A percentile compares a stretch with the other conserved stretches of the same genome.
Conservation (phyloP, 2,113 vertebrate species). For the Albula goreensis region DNA sequence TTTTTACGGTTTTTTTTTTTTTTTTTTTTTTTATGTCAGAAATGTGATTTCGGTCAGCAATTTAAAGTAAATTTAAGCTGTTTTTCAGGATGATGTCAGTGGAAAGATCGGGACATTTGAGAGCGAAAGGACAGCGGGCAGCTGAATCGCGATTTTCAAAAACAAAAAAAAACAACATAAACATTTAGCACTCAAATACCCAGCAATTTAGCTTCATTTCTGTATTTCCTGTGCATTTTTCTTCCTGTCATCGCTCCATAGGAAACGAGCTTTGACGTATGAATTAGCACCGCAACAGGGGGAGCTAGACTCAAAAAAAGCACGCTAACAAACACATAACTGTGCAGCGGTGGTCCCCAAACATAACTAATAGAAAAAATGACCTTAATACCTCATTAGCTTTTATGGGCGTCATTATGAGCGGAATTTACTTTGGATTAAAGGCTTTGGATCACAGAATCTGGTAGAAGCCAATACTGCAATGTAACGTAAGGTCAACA, state of each 20-base stretch:
- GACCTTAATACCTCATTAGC: no score
- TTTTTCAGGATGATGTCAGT: conserved; percentile 36
- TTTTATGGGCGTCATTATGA: background rate
- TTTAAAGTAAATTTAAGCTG: background rate
- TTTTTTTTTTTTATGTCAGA: conserved; percentile 2
- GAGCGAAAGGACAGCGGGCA: conserved; percentile 64
- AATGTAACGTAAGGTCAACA: no score
- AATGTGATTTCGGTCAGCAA: background rate
- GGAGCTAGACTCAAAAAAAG: no score
- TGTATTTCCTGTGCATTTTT: conserved; percentile 8
- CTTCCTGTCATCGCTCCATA: conserved; percentile 1
- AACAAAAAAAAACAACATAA: conserved; percentile 57
- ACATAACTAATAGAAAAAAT: background rate
- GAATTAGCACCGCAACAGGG: background rate
- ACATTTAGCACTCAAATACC: conserved; percentile 44
- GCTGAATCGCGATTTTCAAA: conserved; percentile 42
- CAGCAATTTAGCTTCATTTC: conserved; percentile 32
- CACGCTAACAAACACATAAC: conserved; percentile 15
- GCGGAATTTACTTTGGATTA: conserved; percentile 13
- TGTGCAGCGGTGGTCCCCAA: background rate
- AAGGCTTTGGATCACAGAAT: no score
- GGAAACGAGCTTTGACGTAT: conserved; percentile 18
- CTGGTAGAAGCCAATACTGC: no score
- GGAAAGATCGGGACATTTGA: conserved; percentile 69
- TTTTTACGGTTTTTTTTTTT: no score